A percentile compares a stretch with the other conserved stretches of the same genome.
These are phyloP conservation scores for Hanleya hanleyi DNA, from an alignment of 2,888 invertebrate genomes.

Conservation along the genomic window DNA sequence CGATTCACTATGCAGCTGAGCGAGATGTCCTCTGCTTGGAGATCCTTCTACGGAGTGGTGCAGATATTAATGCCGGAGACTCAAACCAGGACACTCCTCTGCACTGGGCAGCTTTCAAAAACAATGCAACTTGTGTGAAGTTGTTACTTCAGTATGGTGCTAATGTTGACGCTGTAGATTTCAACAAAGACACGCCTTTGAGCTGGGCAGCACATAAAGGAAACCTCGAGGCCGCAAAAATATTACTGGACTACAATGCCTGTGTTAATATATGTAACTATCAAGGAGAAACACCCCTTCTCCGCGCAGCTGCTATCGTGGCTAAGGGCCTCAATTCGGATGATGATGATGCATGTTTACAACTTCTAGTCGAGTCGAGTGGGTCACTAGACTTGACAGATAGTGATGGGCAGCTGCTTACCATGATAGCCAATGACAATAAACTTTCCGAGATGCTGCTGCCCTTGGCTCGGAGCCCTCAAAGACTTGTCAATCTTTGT, in stretches of 20 bases:
- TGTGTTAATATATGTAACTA: slow-evolving; percentile 56
- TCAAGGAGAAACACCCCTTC: slow-evolving; percentile 60
- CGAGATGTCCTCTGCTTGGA: slow-evolving; percentile 60
- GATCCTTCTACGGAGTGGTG: slow-evolving; percentile 63
- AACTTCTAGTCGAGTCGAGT: slow-evolving; percentile 62
- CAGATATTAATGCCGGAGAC: slow-evolving; percentile 60
- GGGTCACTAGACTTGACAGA: slow-evolving; percentile 62
- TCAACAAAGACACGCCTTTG: slow-evolving; percentile 67
- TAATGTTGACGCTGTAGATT: slow-evolving; percentile 62
- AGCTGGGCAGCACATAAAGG: slow-evolving; percentile 71
- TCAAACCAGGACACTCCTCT: slow-evolving; percentile 68
- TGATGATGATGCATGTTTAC: slow-evolving; percentile 63
- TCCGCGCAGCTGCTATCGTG: slow-evolving; percentile 57
- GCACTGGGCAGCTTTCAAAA: slow-evolving; percentile 73
- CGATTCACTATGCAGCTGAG: slow-evolving; percentile 72
- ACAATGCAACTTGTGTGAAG: slow-evolving; percentile 61
- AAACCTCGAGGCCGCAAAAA: slow-evolving; percentile 59
- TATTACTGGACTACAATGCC: slow-evolving; percentile 70
- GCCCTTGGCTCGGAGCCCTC: slow-evolving; percentile 49
- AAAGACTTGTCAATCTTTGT: slow-evolving; percentile 60
- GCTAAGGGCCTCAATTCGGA: slow-evolving; percentile 63
- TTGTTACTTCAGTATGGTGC: slow-evolving; percentile 65
- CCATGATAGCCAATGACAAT: slow-evolving; percentile 55
- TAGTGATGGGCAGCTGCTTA: slow-evolving; percentile 47
- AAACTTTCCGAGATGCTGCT: slow-evolving; percentile 55